phyloP scores from a whole-genome alignment of 2,888 invertebrate species.

The Herminia tarsipennalis region DNA sequence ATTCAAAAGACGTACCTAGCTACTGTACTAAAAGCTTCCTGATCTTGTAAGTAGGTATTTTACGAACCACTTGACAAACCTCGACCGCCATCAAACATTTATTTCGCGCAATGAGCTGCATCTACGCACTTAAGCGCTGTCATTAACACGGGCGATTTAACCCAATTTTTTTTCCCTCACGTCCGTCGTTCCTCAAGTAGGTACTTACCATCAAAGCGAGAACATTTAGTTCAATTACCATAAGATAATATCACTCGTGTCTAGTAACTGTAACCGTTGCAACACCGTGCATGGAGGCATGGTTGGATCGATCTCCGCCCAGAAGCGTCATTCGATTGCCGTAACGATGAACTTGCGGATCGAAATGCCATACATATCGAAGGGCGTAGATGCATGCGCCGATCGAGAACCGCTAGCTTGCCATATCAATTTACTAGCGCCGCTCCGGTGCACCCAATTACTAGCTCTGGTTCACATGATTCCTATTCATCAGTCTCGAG shows the following conservation, averaged over 20 bases:
- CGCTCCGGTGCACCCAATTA: slow-evolving; percentile 82
- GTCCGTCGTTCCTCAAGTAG: slow-evolving; percentile 31
- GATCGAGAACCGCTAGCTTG: slow-evolving; percentile 76
- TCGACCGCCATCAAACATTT: slow-evolving; percentile 15
- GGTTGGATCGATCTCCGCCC: slow-evolving; percentile 54
- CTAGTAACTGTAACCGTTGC: slow-evolving; percentile 75
- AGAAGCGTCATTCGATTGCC: slow-evolving; percentile 56
- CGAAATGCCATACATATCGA: slow-evolving; percentile 53
- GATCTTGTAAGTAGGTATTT: too few species aligned
- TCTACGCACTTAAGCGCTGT: slow-evolving; percentile 14
- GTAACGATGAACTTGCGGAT: slow-evolving; percentile 53
- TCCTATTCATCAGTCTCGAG: slow-evolving; percentile 68
- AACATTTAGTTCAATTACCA: slow-evolving; percentile 68
- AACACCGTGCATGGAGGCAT: slow-evolving; percentile 54
- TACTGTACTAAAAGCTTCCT: too few species aligned
- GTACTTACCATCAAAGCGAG: slow-evolving; percentile 42
- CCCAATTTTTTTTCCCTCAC: slow-evolving; percentile 36
- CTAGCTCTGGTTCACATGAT: slow-evolving; percentile 78
- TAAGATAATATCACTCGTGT: slow-evolving; percentile 61
- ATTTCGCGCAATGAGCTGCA: slow-evolving; percentile 19
- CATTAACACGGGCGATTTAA: slow-evolving; percentile 36
- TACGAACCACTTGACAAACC: background rate
- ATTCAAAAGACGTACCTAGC: too few species aligned
- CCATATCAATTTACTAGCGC: slow-evolving; percentile 79
- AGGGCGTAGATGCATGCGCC: slow-evolving; percentile 71